Conservation (phyloP, 2,888 invertebrate species). For the Torymus texanus region DNA sequence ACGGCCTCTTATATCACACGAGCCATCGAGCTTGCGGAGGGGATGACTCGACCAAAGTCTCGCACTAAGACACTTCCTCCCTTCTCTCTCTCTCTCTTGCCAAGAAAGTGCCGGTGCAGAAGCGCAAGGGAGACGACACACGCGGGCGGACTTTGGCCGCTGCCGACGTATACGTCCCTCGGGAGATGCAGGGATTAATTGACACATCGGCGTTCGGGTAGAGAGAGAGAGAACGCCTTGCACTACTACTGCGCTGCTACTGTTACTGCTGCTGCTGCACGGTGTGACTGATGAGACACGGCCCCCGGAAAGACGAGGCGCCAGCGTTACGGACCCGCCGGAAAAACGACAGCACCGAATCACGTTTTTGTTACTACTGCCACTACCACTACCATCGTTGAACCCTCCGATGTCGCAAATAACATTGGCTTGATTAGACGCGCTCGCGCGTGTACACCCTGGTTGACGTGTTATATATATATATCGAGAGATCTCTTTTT, state of each 20-base stretch:
- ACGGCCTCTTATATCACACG: slow-evolving; percentile 8
- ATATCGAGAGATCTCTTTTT: no score
- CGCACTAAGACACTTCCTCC: neutral
- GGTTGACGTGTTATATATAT: slow-evolving; percentile 9
- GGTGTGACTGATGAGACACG: slow-evolving; percentile 73
- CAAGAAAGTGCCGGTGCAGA: slow-evolving; percentile 4
- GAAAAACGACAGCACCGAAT: slow-evolving; percentile 38
- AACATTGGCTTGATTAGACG: slow-evolving; percentile 47
- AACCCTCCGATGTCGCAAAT: slow-evolving; percentile 34
- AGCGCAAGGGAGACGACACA: slow-evolving; percentile 31
- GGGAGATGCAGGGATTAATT: slow-evolving; percentile 72
- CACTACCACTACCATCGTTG: slow-evolving; percentile 6
- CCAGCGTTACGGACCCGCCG: neutral
- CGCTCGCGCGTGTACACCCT: neutral
- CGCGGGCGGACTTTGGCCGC: slow-evolving; percentile 40
- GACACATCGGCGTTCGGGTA: slow-evolving; percentile 72
- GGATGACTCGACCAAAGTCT: slow-evolving; percentile 41
- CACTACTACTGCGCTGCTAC: slow-evolving; percentile 53
- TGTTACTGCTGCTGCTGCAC: no score
- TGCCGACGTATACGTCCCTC: slow-evolving; percentile 58
- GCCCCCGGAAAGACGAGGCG: slow-evolving; percentile 42
- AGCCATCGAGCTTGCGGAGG: slow-evolving; percentile 36
- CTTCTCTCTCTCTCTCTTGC: neutral
- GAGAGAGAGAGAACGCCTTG: slow-evolving; percentile 54
- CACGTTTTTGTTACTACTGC: slow-evolving; percentile 26